phyloP scores from a whole-genome alignment of 2,888 invertebrate species.

The Tortrix viridana region DNA sequence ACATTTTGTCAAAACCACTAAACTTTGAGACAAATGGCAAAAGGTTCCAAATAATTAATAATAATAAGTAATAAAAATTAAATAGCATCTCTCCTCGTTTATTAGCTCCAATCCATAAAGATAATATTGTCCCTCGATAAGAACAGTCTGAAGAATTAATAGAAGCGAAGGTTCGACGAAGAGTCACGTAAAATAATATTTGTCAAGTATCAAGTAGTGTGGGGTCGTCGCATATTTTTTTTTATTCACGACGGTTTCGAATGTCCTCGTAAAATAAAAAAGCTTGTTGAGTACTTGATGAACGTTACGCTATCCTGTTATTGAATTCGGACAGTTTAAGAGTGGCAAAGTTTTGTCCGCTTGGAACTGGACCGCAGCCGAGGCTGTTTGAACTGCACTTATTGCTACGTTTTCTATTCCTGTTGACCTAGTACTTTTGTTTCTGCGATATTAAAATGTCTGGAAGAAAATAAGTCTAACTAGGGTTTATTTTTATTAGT shows the following conservation, averaged over 20 bases:
- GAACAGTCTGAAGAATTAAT: neutral
- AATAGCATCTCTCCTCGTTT: neutral
- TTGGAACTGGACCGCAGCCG: constrained; percentile 23
- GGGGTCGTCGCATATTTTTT: neutral
- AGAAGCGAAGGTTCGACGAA: constrained; percentile 1
- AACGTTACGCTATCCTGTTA: neutral
- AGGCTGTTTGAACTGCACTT: constrained; percentile 11
- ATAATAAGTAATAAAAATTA: neutral
- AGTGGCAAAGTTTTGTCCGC: constrained; percentile 10
- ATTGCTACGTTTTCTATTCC: constrained; percentile 7
- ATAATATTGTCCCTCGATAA: constrained; percentile 4
- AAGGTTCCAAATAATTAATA: too few species aligned
- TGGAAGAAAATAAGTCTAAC: too few species aligned
- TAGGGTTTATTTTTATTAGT: too few species aligned
- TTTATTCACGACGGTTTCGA: neutral
- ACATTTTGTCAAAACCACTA: too few species aligned
- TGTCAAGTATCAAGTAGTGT: constrained; percentile 8
- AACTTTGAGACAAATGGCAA: too few species aligned
- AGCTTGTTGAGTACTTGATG: neutral
- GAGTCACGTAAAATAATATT: neutral
- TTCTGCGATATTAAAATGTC: constrained; percentile 9
- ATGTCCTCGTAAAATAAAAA: neutral
- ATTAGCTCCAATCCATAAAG: constrained; percentile 1
- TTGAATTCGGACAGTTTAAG: constrained; percentile 2
- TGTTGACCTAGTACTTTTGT: constrained; percentile 22